A percentile compares a stretch with the other conserved stretches of the same genome.
These are phyloP conservation scores for Campaea margaritaria DNA, from an alignment of 2,888 invertebrate species.

Conservation along the genomic window DNA sequence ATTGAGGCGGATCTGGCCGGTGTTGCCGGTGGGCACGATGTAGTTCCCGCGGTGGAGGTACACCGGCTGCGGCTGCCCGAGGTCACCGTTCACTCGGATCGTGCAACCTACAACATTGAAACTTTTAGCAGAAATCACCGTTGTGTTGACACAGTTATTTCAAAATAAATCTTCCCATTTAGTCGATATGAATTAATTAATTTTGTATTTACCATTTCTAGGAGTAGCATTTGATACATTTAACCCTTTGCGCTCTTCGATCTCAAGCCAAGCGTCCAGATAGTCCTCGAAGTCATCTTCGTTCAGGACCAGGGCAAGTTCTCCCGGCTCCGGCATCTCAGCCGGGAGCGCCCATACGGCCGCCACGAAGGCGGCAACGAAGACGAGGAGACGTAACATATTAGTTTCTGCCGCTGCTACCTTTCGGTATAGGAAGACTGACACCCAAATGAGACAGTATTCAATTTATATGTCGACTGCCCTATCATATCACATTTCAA, in stretches of 20 bases:
- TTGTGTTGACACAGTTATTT: background rate
- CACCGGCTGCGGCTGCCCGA: constrained; percentile 86
- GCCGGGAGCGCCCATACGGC: constrained; percentile 51
- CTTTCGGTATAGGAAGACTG: constrained; percentile 25
- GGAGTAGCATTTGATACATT: constrained; percentile 47
- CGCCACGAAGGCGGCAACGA: constrained; percentile 48
- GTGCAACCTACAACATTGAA: constrained; percentile 64
- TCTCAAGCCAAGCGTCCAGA: constrained; percentile 70
- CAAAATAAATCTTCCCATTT: background rate
- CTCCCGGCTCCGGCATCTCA: constrained; percentile 65
- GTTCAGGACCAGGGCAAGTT: constrained; percentile 65
- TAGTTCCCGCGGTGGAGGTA: constrained; percentile 75
- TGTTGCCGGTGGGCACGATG: constrained; percentile 62
- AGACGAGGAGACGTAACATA: constrained; percentile 44
- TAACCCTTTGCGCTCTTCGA: constrained; percentile 57
- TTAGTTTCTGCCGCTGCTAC: constrained; percentile 9
- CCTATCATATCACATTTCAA: constrained; percentile 4
- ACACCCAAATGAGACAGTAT: constrained; percentile 4
- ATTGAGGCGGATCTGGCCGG: constrained; percentile 61
- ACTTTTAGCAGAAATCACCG: background rate
- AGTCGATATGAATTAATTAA: background rate
- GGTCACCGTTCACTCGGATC: constrained; percentile 77
- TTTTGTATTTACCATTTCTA: constrained; percentile 58
- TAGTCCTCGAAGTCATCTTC: constrained; percentile 81
- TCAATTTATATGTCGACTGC: constrained; percentile 25